phyloP scores from a whole-genome alignment of 2,888 invertebrate genomes.

The Hirudinaria manillensis region DNA sequence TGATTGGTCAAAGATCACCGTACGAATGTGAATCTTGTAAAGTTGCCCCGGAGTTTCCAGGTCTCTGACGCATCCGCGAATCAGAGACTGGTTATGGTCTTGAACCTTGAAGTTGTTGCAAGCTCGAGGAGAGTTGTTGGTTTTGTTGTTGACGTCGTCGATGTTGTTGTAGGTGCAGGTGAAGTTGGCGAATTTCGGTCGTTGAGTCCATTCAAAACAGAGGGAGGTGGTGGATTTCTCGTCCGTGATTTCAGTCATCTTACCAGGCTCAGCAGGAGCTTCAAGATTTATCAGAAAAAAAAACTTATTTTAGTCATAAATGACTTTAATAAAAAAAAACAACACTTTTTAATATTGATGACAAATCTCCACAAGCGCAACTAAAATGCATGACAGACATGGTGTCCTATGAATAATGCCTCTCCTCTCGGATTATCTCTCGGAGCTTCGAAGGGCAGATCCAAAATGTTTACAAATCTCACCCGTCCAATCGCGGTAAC shows the following conservation, averaged over 20 bases:
- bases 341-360: background rate
- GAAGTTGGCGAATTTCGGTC: background rate
- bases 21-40: background rate
- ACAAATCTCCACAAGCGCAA: background rate
- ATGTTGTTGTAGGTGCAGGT: too few species aligned
- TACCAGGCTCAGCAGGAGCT: background rate
- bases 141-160: background rate
- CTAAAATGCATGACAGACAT: background rate
- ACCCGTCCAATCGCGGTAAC: too few species aligned
- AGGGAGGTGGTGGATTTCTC: constrained; percentile 2
- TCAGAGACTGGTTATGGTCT: background rate
- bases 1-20: too few species aligned
- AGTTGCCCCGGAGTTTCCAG: background rate
- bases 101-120: background rate
- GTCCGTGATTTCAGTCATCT: background rate
- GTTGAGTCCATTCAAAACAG: constrained; percentile 7
- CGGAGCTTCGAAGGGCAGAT: background rate
- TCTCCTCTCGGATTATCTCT: background rate
- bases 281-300: background rate
- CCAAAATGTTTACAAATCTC: too few species aligned
- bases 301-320: background rate
- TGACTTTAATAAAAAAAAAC: background rate
- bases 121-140: background rate
- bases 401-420: background rate
- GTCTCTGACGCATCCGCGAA: background rate